These are phyloP conservation scores for Hirtodrosophila alboralis DNA, from an alignment of 2,888 invertebrate genomes.

Conservation along the genomic window DNA sequence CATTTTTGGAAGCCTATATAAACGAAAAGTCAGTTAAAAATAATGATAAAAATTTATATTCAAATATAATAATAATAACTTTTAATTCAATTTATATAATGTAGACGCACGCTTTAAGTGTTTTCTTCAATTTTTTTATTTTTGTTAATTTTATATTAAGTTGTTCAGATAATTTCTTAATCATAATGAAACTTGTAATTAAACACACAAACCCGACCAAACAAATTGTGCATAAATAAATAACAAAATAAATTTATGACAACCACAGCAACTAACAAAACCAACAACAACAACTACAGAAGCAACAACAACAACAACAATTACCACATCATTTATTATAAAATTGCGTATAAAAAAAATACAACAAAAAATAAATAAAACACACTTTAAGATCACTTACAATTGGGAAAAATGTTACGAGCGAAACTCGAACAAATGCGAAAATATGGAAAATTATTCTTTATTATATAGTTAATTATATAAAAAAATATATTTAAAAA, in stretches of 20 bases:
- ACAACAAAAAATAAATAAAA: slow-evolving; percentile 68
- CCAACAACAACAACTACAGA: slow-evolving; percentile 32
- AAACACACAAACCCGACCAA: slow-evolving; percentile 15
- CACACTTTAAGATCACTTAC: slow-evolving; percentile 84
- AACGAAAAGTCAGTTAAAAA: slow-evolving; percentile 26
- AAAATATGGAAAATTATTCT: slow-evolving; percentile 51
- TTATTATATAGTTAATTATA: slow-evolving; percentile 35
- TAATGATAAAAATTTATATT: slow-evolving; percentile 30
- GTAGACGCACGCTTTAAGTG: slow-evolving; percentile 78
- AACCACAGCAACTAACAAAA: slow-evolving; percentile 16
- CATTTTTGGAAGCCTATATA: slow-evolving; percentile 24
- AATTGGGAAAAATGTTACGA: slow-evolving; percentile 84
- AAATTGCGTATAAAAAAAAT: slow-evolving; percentile 40
- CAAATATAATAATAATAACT: slow-evolving; percentile 42
- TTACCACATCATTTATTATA: slow-evolving; percentile 25
- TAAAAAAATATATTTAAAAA: slow-evolving; percentile 6
- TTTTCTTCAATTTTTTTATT: slow-evolving; percentile 41
- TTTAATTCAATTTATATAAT: slow-evolving; percentile 42
- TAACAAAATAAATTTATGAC: slow-evolving; percentile 23
- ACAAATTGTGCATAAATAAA: slow-evolving; percentile 9
- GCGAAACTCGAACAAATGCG: slow-evolving; percentile 39
- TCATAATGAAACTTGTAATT: slow-evolving; percentile 7
- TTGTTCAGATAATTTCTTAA: slow-evolving; percentile 5
- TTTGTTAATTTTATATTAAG: slow-evolving; percentile 19
- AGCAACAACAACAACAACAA: slow-evolving; percentile 21